Conservation (phyloP, 2,797 vertebrate genomes). For the Falco berigora region DNA sequence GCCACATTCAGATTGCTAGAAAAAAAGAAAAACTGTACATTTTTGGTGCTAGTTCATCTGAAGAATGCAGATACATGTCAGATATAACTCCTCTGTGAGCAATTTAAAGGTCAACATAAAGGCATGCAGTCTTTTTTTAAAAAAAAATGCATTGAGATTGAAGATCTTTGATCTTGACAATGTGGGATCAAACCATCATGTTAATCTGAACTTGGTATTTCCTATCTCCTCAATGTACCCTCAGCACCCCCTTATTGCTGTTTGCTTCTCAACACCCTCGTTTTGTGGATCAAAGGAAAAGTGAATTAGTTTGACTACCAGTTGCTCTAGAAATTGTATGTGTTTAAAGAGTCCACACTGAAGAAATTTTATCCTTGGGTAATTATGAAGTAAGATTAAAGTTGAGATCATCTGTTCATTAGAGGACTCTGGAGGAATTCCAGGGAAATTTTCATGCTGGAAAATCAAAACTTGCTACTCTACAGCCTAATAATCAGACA, state of each 20-base stretch:
- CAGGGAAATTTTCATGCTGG: constrained; percentile 42
- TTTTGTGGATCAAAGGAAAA: constrained; percentile 13
- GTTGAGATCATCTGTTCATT: constrained; percentile 27
- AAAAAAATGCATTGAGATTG: background rate
- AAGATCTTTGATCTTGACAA: background rate
- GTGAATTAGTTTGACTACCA: background rate
- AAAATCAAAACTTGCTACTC: constrained; percentile 31
- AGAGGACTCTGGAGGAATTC: constrained; percentile 22
- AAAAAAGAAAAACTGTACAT: background rate
- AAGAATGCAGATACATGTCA: background rate
- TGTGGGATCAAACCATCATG: background rate
- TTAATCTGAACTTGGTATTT: background rate
- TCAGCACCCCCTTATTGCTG: background rate
- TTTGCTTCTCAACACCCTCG: background rate
- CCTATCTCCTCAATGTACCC: background rate
- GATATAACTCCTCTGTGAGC: background rate
- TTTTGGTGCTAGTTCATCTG: background rate
- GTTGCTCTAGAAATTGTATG: background rate
- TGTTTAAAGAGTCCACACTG: background rate
- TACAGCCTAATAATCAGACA: background rate
- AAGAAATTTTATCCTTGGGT: background rate
- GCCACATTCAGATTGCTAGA: background rate
- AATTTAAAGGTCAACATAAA: background rate
- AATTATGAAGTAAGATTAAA: constrained; percentile 16
- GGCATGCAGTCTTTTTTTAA: background rate